phyloP scores from a whole-genome alignment of 2,113 vertebrate species.

The Theropithecus gelada region DNA sequence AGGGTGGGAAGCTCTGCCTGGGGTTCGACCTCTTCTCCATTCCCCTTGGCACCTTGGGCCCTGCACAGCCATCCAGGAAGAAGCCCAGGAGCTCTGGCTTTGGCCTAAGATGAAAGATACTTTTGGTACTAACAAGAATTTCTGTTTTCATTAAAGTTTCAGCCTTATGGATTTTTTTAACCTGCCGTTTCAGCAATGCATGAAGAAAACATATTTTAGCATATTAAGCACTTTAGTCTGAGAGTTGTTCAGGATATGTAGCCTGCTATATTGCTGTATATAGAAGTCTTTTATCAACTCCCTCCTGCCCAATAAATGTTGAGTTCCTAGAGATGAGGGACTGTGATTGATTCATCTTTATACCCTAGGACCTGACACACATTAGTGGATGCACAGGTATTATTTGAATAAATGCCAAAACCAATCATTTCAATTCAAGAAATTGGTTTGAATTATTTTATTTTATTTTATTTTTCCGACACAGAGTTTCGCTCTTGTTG shows the following conservation, averaged over 20 bases:
- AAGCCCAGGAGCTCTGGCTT: not conserved
- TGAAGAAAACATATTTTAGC: not conserved
- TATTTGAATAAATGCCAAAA: not conserved
- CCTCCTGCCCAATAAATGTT: not conserved
- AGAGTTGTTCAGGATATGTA: not conserved
- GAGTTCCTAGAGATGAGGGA: not conserved
- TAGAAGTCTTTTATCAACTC: not conserved
- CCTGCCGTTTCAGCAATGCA: not conserved
- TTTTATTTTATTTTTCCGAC: no score
- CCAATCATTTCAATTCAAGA: not conserved
- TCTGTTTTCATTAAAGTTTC: not conserved
- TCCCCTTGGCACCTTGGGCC: not conserved
- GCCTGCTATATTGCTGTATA: not conserved
- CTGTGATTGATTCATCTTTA: not conserved
- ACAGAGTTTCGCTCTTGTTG: no score
- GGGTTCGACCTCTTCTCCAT: no score
- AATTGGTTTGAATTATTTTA: not conserved
- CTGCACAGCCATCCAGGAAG: not conserved
- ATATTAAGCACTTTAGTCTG: not conserved
- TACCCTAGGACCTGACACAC: not conserved
- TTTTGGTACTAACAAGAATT: not conserved
- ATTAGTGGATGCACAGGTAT: not conserved
- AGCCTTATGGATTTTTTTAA: not conserved
- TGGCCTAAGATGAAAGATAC: not conserved
- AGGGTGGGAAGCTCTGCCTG: not conserved